Evolutionary conservation across 2,797 vertebrate species (phyloP), one percentile per base, ranked within the genome.

Genomic region (Phrynocephalus vlangalii): DNA sequence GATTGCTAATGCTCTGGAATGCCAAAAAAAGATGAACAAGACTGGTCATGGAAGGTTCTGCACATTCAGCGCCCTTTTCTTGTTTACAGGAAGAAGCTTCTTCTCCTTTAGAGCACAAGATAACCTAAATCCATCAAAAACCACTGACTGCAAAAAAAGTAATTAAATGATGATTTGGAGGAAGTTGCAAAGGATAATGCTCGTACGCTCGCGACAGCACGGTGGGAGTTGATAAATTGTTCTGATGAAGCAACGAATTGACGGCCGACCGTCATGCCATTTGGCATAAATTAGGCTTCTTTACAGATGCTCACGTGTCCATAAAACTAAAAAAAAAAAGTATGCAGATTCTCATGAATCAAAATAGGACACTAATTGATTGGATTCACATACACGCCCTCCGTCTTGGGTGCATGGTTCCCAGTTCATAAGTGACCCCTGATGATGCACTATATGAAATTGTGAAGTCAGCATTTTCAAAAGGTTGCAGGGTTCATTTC

Each of bases 111-210:
- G 50, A 83, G 38, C 48, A 68, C 18, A 26, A 66, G 18, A 26
- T 52, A 67, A 33, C 52, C 78, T 38, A 60, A 81, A 26, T 75
- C 76, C 24, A 70, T 72, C 8, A 22, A 71, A 44, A 38, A 75
- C 71, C 38, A 15, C 86, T 91, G 66, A 83, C 28, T 70, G 28
- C 70, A 87, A 79, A 87, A 87, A 76, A 87, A n/a, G 60, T 73
- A 90, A 86, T 87, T 84, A 89, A 89, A 86, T 56, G 71, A 52
- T 66, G 72, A 44, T 87, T 89, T 83, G 28, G 68, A 26, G n/a
- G 50, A 82, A 83, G 38, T 52, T 56, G 76, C 38, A 56, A n/a
- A 70, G 24, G 26, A 60, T n/a, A 33, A n/a, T 76, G 70, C 20
- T 79, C 76, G 18, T 44, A 76, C 44, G 79, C 81, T 86, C 89